Evolutionary conservation across 2,113 vertebrate genomes (phyloP).

Genomic region (Tonatia bakeri): DNA sequence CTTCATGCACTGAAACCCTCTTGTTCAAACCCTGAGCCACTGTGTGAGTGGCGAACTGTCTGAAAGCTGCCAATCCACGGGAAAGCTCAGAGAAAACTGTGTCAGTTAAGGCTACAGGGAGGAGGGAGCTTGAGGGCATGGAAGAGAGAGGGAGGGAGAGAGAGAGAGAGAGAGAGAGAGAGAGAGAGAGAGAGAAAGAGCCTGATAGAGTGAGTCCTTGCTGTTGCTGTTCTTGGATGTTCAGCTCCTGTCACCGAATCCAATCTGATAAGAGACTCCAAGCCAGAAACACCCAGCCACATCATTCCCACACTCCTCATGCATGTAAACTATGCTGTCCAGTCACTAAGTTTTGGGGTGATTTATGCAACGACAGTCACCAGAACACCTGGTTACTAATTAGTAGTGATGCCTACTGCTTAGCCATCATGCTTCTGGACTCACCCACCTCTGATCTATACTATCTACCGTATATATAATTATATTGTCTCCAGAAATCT

Average conservation of each 20-base stretch:
- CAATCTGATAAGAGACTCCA: not conserved
- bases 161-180: not conserved
- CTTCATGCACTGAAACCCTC: not conserved
- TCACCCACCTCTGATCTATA: not conserved
- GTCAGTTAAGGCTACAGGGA: not conserved
- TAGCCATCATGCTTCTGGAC: not conserved
- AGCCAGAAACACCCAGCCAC: not conserved
- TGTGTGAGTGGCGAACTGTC: not conserved
- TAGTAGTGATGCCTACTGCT: not conserved
- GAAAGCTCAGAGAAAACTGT: not conserved
- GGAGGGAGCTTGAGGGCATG: no score
- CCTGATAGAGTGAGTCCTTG: not conserved
- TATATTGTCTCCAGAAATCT: not conserved
- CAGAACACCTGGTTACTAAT: not conserved
- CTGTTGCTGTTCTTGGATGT: no score
- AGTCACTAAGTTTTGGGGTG: not conserved
- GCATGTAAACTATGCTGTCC: not conserved
- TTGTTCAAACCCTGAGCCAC: not conserved
- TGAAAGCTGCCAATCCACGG: not conserved
- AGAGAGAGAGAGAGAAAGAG: not conserved
- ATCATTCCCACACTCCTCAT: not conserved
- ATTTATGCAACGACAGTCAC: not conserved
- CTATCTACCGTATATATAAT: not conserved
- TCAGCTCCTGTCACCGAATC: not conserved
- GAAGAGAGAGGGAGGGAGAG: not conserved